Evolutionary conservation across 2,113 vertebrate species (phyloP), one percentile per base, ranked within the genome.

Genomic region (Sapajus apella): DNA sequence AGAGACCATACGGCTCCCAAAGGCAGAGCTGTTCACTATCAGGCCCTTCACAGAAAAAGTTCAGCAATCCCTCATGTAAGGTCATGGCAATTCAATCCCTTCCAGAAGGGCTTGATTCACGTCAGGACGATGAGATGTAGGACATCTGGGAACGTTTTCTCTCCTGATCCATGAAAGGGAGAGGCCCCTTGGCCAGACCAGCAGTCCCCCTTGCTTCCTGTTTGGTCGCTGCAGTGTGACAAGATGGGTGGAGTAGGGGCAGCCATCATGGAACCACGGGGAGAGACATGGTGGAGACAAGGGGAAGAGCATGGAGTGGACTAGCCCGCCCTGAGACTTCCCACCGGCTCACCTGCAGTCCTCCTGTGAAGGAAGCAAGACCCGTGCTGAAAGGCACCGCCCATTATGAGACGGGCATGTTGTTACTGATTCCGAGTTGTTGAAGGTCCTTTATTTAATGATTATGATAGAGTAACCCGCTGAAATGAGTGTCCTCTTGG

Each of bases 341-440:
- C 40, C 14, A 1, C 43, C 11, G n/a, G 21, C 55, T 12, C 14
- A 25, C 14, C 45, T 5, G 25, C 70, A 11, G 21, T 72, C n/a
- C 6, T 43, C 47, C 55, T 4, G 9, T 10, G 43, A 10, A 4
- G 88, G 21, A 43, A 43, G 32, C 6, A 25, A 77, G n/a, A n/a
- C 2, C 0, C 2, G 3, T 4, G 23, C 66, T 56, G 23, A 8
- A 3, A 12, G 3, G 12, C 0, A 37, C 35, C 8, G 1, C 17
- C 35, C 4, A 13, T 16, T 37, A 2, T 4, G 3, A 11, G 12
- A 37, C 4, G 12, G 30, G 18, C 1, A 0, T 20, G 4, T 13
- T 6, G 5, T 30, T 25, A 47, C 11, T 27, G 70, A 11, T 2
- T 0, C 45, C 3, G 0, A 3, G 4, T 8, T 20, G 12, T 27